Evolutionary conservation across 1,140 invertebrate species (phyloP), one percentile per base, ranked within the genome.

Genomic region (Drosophila yakuba): DNA sequence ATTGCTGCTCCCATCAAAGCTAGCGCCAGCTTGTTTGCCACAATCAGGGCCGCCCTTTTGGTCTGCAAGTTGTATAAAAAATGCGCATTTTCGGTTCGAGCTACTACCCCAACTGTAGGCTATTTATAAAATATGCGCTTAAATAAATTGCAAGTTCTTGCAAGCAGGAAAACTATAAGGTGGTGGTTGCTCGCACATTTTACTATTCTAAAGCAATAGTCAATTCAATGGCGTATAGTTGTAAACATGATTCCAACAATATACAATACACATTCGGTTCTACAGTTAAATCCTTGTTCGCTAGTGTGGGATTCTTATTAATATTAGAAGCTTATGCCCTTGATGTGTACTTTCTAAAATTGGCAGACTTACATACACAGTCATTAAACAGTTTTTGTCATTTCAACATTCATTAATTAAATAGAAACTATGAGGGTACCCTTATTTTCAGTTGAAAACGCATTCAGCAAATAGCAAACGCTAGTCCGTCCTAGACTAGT

Each of bases 331-430:
- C 69, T 80, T 80, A 77, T 80, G 68, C 74, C n/a, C n/a, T 64
- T 4, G 14, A 28, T 4, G 58, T 54, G 74, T 55, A 73, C 28
- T 32, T 32, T 2, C 7, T 32, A 32, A 7, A 32, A 8, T 32
- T 32, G 28, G 28, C 28, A 28, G 28, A 28, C 28, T 28, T 28
- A 28, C 6, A 7, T 60, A 62, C 58, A 66, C 66, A 57, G 79
- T 68, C 79, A 79, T 60, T 72, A 81, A 79, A 77, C 78, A 78
- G 80, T 82, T 82, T 82, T 82, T 78, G 78, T 74, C 80, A 80
- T 82, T 82, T 82, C 78, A 82, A 82, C 74, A 80, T 80, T 80
- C 80, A 80, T 80, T 80, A 80, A 71, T 78, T 68, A 80, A 74
- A 78, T 78, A 74, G 80, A 82, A 80, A 82, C 78, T 82, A 78